Evolutionary conservation across 2,888 invertebrate genomes (phyloP), one percentile per base, ranked within the genome.

Genomic region (Pinctada fucata): DNA sequence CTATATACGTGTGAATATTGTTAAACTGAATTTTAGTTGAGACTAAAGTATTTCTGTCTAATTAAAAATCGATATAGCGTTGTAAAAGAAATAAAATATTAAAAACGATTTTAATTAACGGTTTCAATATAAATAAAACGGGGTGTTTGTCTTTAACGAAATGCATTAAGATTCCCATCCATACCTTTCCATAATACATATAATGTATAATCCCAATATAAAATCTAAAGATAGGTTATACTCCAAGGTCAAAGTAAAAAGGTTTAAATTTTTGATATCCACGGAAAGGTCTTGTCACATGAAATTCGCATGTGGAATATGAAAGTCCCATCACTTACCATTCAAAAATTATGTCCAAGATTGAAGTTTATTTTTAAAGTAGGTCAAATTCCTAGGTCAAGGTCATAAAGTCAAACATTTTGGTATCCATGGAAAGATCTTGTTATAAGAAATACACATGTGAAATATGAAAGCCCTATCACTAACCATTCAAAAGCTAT

Each of bases 321-420:
- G 8, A 6, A 58, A 58, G 58, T 10, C 58, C 58, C 13, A 58
- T 10, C 13, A 10, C 58, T 58, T 58, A 13, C 31, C 31, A 13
- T 58, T 58, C 58, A 58, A 58, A 58, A 58, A 13, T 10, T 58
- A 58, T 58, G 13, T 6, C 58, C 13, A 6, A 10, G 58, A 13
- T 58, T 58, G 13, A 58, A 58, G 6, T 58, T 58, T 58, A 31
- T 31, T 58, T 58, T 58, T 10, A 6, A 6, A 58, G 58, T 10
- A 58, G 58, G 58, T 58, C 58, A 58, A 58, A 58, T 58, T 58
- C 58, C 8, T 10, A 58, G 58, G 58, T 58, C 58, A 58, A 58
- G 58, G 6, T 58, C 58, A 58, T 58, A 58, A 58, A 13, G 13
- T 58, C 58, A 58, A 58, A 58, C 6, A 13, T 58, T 13, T 10